Conservation (phyloP, 2,113 vertebrate species). For the Sprattus sprattus region DNA sequence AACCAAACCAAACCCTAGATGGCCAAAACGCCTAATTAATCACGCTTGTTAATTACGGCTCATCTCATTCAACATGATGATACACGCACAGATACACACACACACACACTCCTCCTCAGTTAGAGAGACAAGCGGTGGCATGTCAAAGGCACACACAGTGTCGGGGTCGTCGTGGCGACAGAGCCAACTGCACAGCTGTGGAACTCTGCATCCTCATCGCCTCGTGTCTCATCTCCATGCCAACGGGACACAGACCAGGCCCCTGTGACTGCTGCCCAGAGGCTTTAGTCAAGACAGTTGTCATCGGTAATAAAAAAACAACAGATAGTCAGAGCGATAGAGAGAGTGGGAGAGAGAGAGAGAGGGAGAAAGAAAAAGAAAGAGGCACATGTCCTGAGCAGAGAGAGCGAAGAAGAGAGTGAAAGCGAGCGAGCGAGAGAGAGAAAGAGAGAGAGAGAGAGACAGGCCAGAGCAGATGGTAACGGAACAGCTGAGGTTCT, state of each 20-base stretch:
- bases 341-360: neutral
- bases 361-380: neutral
- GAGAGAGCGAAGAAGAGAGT: neutral
- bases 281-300: no score
- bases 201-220: no score
- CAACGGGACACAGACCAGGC: no score
- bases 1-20: neutral
- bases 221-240: no score
- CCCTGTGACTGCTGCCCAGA: no score
- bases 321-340: no score
- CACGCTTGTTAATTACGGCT: neutral
- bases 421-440: neutral
- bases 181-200: no score
- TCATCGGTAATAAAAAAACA: no score
- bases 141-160: no score
- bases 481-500: neutral
- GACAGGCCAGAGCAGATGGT: neutral
- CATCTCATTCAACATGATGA: neutral
- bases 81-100: neutral
- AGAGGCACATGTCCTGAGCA: no score
- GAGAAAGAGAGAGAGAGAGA: slow-evolving; percentile 4
- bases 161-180: no score
- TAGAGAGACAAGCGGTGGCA: no score
- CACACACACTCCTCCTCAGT: neutral
- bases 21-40: neutral